Percentiles rank a stretch among this genome's conserved stretches.
These are phyloP conservation scores for Drosophila parthenogenetica DNA, from an alignment of 2,888 invertebrate species.

Conservation along the genomic window DNA sequence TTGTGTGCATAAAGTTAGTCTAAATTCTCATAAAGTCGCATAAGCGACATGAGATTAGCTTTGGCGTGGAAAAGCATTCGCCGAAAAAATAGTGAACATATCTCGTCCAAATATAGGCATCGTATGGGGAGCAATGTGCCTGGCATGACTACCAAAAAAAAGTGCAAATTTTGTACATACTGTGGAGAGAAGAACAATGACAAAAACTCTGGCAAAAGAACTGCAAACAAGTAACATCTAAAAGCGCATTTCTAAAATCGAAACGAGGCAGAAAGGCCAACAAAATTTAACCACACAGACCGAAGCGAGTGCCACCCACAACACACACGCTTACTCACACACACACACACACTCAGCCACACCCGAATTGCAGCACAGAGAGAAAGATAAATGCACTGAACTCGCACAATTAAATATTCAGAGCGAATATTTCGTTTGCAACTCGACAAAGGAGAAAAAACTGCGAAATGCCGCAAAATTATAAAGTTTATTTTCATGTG, in stretches of 20 bases:
- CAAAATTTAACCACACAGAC: slow-evolving; percentile 69
- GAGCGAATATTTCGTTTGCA: slow-evolving; percentile 68
- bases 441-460: slow-evolving; percentile 26
- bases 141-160: slow-evolving; percentile 26
- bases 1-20: slow-evolving; percentile 49
- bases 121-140: slow-evolving; percentile 1
- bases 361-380: slow-evolving; percentile 7
- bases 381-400: slow-evolving; percentile 35
- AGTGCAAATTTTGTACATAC: slow-evolving; percentile 49
- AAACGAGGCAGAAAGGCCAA: slow-evolving; percentile 62
- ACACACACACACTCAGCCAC: neutral
- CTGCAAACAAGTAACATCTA: slow-evolving; percentile 61
- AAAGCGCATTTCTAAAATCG: slow-evolving; percentile 73
- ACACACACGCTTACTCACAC: slow-evolving; percentile 3
- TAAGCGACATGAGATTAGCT: slow-evolving; percentile 58
- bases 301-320: slow-evolving; percentile 43
- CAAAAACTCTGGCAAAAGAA: slow-evolving; percentile 51
- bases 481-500: slow-evolving; percentile 26
- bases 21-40: slow-evolving; percentile 14
- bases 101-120: slow-evolving; percentile 3
- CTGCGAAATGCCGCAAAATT: slow-evolving; percentile 34
- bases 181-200: slow-evolving; percentile 46
- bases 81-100: neutral
- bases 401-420: slow-evolving; percentile 77
- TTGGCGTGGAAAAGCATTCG: slow-evolving; percentile 38